Conservation (phyloP, 2,797 vertebrate species). For the Microchirus variegatus region DNA sequence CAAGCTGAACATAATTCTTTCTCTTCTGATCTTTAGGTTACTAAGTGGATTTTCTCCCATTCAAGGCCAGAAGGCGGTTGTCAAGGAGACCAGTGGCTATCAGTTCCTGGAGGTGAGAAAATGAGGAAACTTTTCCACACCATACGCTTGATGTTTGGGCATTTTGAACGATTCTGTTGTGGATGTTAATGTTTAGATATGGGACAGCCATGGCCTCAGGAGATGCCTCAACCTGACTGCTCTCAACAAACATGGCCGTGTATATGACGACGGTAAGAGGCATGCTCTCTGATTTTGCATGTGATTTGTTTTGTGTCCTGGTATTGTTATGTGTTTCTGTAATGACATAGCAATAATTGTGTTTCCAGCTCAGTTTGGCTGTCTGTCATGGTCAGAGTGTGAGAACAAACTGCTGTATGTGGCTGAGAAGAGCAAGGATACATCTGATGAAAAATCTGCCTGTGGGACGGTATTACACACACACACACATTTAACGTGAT, state of each 20-base stretch:
- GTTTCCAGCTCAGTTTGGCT: slow-evolving; percentile 73
- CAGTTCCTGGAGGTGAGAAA: slow-evolving; percentile 73
- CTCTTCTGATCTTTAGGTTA: slow-evolving; percentile 39
- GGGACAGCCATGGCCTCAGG: slow-evolving; percentile 69
- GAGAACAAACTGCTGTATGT: slow-evolving; percentile 76
- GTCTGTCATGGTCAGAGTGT: slow-evolving; percentile 75
- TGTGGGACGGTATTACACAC: slow-evolving; percentile 38
- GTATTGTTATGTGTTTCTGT: slow-evolving; percentile 1
- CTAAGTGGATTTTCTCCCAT: slow-evolving; percentile 57
- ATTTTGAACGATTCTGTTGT: background rate
- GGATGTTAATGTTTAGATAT: slow-evolving; percentile 64
- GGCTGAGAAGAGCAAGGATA: slow-evolving; percentile 65
- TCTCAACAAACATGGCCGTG: slow-evolving; percentile 73
- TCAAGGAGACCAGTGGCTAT: slow-evolving; percentile 59
- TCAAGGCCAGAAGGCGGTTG: slow-evolving; percentile 54
- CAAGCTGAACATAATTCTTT: background rate
- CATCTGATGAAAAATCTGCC: slow-evolving; percentile 11
- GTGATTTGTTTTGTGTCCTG: background rate
- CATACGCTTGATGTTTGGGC: background rate
- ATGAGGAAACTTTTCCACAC: background rate
- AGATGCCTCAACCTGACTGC: slow-evolving; percentile 76
- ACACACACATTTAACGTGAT: background rate
- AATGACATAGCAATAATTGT: background rate
- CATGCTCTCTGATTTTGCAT: background rate
- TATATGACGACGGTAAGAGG: slow-evolving; percentile 76